phyloP scores from a whole-genome alignment of 2,113 vertebrate species.

The Piprites chloris region DNA sequence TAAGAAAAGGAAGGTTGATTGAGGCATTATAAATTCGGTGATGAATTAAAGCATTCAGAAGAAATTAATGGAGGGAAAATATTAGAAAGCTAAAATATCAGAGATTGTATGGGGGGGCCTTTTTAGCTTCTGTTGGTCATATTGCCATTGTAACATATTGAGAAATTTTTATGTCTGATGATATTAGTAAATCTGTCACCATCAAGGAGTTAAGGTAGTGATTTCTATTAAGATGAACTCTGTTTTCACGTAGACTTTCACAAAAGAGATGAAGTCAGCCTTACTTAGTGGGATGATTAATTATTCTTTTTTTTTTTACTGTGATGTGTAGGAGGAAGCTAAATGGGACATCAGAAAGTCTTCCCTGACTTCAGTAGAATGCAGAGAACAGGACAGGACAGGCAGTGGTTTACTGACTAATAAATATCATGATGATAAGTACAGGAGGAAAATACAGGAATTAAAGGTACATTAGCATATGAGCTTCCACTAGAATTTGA shows the following conservation, averaged over 20 bases:
- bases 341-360: neutral
- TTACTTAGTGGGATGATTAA: neutral
- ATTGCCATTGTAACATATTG: neutral
- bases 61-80: neutral
- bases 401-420: neutral
- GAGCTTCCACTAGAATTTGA: neutral
- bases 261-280: neutral
- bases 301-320: neutral
- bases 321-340: slow-evolving; percentile 22
- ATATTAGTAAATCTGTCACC: neutral
- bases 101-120: rapidly evolving
- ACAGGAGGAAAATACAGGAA: neutral
- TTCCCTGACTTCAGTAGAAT: neutral
- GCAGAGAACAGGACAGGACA: neutral
- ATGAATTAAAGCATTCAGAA: neutral
- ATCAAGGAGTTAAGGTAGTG: neutral
- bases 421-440: neutral
- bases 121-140: neutral
- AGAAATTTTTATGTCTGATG: neutral
- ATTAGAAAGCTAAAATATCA: neutral
- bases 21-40: neutral
- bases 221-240: neutral
- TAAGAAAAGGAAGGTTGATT: neutral
- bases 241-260: neutral
- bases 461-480: slow-evolving; percentile 36